Evolutionary conservation across 2,113 vertebrate species (phyloP), one percentile per base, ranked within the genome.

Genomic region (Mastomys coucha): DNA sequence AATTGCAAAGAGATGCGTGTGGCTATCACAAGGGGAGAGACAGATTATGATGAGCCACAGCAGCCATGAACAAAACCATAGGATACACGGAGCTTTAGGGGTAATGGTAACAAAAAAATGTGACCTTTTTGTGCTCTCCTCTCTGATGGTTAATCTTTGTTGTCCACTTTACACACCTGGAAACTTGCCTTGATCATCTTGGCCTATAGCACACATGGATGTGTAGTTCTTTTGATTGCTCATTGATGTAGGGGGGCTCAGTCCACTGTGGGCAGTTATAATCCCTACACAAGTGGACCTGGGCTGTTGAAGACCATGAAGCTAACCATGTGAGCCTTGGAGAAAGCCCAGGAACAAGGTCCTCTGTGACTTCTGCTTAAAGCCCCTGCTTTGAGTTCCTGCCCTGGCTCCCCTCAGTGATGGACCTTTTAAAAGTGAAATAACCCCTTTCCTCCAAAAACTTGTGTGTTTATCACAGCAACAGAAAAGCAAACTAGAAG

Each of bases 51-150:
- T 28, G 28, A 91, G 36, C 14, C 24, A 65, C n/a, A 0, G 7
- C 3, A 53, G 70, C 67, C 70, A 24, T 58, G 51, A 73, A n/a
- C 84, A 80, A 93, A 84, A 84, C 4, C 13, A 33, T 39, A 77
- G 31, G 51, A 90, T 42, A 72, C 2, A 20, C n/a, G 31, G 26
- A 84, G 20, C 60, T 94, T 93, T 69, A 69, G 72, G 26, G 20
- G 76, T 65, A 28, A 51, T 95, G 92, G 94, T 81, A n/a, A 42
- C 22, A 78, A 63, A 75, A 75, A 45, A 94, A 75, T 7, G 39
- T 91, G 4, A 56, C 13, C 11, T 56, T 65, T 91, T 60, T 26
- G 2, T 26, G 56, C 93, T 75, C 69, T 42, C 28, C 39, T 51
- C 84, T 0, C 2, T 16, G n/a, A 22, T 81, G 51, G 51, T 33